Conservation (phyloP, 2,888 invertebrate species). For the Drosophila suboccidentalis region DNA sequence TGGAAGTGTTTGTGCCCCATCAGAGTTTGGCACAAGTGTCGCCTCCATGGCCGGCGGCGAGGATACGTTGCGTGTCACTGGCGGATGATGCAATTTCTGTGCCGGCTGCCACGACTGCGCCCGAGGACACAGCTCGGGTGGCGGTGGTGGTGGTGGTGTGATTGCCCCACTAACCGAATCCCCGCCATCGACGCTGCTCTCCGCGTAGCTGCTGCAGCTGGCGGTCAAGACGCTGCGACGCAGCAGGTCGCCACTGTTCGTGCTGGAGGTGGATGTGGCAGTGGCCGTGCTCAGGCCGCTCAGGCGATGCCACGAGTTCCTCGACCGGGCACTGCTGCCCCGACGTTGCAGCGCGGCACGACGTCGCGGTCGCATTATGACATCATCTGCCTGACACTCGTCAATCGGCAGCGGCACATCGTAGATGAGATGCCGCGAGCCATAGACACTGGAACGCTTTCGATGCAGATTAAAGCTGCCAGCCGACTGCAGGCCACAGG, state of each 20-base stretch:
- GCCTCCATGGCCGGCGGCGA: conserved; percentile 85
- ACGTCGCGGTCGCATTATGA: conserved; percentile 84
- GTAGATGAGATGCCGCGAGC: conserved; percentile 88
- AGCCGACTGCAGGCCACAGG: conserved; percentile 48
- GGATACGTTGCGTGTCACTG: conserved; percentile 86
- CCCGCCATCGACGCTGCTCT: conserved; percentile 66
- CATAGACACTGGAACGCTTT: conserved; percentile 86
- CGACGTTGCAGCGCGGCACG: conserved; percentile 54
- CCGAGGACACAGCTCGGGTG: conserved; percentile 53
- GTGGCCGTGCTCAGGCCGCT: conserved; percentile 77
- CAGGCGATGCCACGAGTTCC: conserved; percentile 72
- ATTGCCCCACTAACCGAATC: conserved; percentile 30
- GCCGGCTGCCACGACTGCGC: conserved; percentile 84
- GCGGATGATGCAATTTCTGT: conserved; percentile 75
- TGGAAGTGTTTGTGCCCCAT: conserved; percentile 12
- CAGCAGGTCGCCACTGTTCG: conserved; percentile 71
- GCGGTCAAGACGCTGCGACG: conserved; percentile 75
- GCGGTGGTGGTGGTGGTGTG: conserved; percentile 25
- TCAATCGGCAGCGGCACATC: conserved; percentile 88
- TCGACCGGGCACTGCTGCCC: conserved; percentile 57
- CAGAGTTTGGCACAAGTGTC: conserved; percentile 2
- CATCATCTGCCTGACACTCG: conserved; percentile 87
- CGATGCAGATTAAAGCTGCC: conserved; percentile 83
- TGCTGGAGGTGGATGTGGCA: conserved; percentile 72
- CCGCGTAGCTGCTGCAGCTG: conserved; percentile 78